These are phyloP conservation scores for Ypsolopha sequella DNA, from an alignment of 2,888 invertebrate species.

Conservation along the genomic window DNA sequence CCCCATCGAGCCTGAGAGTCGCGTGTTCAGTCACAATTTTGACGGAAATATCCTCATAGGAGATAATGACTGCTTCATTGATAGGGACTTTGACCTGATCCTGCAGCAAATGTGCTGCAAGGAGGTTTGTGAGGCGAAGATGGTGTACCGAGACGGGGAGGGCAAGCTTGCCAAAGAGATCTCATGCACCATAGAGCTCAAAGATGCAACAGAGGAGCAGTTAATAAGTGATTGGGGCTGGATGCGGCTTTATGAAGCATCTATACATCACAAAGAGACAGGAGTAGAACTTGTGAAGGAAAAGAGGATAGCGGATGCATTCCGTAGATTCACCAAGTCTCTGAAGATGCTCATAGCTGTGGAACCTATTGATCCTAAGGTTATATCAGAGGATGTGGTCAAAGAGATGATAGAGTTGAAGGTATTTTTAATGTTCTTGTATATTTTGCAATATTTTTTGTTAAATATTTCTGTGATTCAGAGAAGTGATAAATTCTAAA, in stretches of 20 bases:
- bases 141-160: conserved; percentile 37
- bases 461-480: no score
- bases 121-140: conserved; percentile 48
- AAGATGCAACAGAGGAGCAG: conserved; percentile 52
- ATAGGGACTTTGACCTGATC: conserved; percentile 65
- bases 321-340: conserved; percentile 77
- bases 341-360: conserved; percentile 76
- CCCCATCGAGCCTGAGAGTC: conserved; percentile 39
- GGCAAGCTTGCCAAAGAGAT: conserved; percentile 37
- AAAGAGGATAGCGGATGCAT: conserved; percentile 75
- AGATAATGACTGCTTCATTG: conserved; percentile 53
- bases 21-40: conserved; percentile 40
- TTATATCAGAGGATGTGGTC: conserved; percentile 55
- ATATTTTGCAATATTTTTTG: neutral
- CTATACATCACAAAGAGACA: conserved; percentile 64
- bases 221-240: conserved; percentile 70
- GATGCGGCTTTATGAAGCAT: conserved; percentile 59
- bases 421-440: conserved; percentile 20
- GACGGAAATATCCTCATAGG: conserved; percentile 62
- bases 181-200: conserved; percentile 47
- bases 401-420: conserved; percentile 68
- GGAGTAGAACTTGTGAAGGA: conserved; percentile 76
- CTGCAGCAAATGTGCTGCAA: conserved; percentile 64
- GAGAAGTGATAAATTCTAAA: no score
- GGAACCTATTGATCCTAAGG: conserved; percentile 71